Conservation (phyloP, 2,888 invertebrate species). For the Trachelus troglodyta region DNA sequence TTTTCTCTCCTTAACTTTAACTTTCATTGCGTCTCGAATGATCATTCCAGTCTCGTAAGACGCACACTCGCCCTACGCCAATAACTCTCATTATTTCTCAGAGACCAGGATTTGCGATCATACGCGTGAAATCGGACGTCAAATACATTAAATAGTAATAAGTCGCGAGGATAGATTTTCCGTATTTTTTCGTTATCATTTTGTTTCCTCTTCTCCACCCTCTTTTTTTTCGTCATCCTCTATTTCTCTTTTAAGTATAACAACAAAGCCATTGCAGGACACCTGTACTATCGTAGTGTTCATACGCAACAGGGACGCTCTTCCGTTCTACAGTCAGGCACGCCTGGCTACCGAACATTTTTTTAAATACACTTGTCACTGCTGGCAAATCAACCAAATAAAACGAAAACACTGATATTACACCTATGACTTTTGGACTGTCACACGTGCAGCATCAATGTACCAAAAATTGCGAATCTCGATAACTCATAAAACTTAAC, state of each 20-base stretch:
- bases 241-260: conserved; percentile 39
- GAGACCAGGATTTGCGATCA: neutral
- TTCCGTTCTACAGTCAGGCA: conserved; percentile 49
- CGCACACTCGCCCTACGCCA: conserved; percentile 37
- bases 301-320: conserved; percentile 42
- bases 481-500: too few relatives aligned
- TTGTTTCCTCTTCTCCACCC: neutral
- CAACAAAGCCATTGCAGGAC: conserved; percentile 49
- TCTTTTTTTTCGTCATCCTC: too few relatives aligned
- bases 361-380: conserved; percentile 61
- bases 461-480: too few relatives aligned
- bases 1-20: too few relatives aligned
- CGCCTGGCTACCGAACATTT: conserved; percentile 46
- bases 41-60: conserved; percentile 52
- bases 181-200: neutral
- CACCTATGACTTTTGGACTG: neutral
- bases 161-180: neutral
- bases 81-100: too few relatives aligned
- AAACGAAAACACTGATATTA: neutral
- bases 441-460: too few relatives aligned
- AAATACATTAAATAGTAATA: conserved; percentile 32
- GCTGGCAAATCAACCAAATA: conserved; percentile 56
- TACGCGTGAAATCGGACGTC: conserved; percentile 45
- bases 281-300: conserved; percentile 44
- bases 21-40: conserved; percentile 15